phyloP scores from a whole-genome alignment of 1,140 invertebrate genomes.

The Brachionus koreanus region DNA sequence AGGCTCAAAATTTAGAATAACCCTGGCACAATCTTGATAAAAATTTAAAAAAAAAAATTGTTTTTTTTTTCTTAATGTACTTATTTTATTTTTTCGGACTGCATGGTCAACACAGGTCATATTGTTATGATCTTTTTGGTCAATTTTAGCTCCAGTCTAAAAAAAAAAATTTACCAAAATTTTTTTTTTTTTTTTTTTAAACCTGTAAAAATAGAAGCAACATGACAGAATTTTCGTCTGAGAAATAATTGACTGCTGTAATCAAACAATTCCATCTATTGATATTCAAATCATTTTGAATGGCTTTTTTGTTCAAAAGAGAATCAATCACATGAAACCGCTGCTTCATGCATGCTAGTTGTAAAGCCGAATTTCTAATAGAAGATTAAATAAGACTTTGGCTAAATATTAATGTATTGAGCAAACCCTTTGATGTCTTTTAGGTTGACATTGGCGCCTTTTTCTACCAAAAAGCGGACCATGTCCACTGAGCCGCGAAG shows the following conservation, averaged over 20 bases:
- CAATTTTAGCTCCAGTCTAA: slow-evolving; percentile 35
- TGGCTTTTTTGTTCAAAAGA: slow-evolving; percentile 48
- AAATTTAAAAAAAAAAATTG: slow-evolving; percentile 50
- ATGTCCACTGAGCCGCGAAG: not conserved
- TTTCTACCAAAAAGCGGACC: not conserved
- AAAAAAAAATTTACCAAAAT: slow-evolving; percentile 46
- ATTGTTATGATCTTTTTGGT: slow-evolving; percentile 24
- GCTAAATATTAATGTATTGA: not conserved
- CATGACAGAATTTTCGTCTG: not conserved
- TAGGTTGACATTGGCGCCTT: not conserved
- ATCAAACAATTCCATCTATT: slow-evolving; percentile 18
- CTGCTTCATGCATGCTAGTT: slow-evolving; percentile 51
- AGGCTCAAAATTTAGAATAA: slow-evolving; percentile 49
- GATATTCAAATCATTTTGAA: slow-evolving; percentile 46
- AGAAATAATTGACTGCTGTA: slow-evolving; percentile 33
- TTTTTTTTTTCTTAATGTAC: slow-evolving; percentile 46
- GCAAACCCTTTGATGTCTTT: slow-evolving; percentile 30
- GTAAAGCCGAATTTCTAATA: slow-evolving; percentile 51
- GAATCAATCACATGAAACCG: slow-evolving; percentile 49
- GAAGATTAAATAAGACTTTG: too few relatives aligned
- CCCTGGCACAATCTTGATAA: slow-evolving; percentile 50
- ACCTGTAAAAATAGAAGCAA: slow-evolving; percentile 47
- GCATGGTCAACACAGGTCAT: slow-evolving; percentile 29
- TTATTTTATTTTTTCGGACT: slow-evolving; percentile 48
- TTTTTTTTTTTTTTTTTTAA: slow-evolving; percentile 51